Evolutionary conservation across 64 coral and sea anemone genomes (phyloP).

Genomic region (Pocillopora damicornis): DNA sequence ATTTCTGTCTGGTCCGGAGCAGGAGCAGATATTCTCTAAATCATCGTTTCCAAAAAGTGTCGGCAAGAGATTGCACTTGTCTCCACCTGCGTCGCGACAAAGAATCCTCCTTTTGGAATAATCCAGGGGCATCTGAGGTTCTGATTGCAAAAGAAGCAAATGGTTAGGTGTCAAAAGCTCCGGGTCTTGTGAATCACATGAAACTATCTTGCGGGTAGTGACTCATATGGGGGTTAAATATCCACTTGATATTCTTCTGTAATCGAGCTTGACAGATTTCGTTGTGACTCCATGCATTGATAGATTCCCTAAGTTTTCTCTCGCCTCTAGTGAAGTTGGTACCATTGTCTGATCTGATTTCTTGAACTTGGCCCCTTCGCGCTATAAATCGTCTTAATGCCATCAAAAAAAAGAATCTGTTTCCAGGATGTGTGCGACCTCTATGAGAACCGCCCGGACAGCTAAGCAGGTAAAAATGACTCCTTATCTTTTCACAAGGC

Average conservation of each 20-base stretch:
- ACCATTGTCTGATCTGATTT: not conserved
- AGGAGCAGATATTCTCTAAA: too few relatives aligned
- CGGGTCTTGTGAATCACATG: not conserved
- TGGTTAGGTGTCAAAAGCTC: not conserved
- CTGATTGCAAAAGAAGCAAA: not conserved
- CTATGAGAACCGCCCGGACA: not conserved
- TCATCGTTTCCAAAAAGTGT: too few relatives aligned
- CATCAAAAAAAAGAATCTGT: not conserved
- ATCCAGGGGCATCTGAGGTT: not conserved
- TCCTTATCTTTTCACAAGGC: constrained; percentile 8
- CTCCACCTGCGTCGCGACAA: too few relatives aligned
- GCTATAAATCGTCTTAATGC: constrained; percentile 7
- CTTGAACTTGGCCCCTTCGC: constrained; percentile 9
- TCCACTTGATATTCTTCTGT: not conserved
- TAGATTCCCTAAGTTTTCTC: too few relatives aligned
- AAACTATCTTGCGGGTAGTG: constrained; percentile 14
- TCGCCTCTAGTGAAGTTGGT: too few relatives aligned
- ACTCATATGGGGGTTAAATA: not conserved
- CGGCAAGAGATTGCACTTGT: too few relatives aligned
- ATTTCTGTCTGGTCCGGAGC: too few relatives aligned
- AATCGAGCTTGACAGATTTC: too few relatives aligned
- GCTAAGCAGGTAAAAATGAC: constrained; percentile 15
- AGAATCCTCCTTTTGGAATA: too few relatives aligned
- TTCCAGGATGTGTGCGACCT: constrained; percentile 13
- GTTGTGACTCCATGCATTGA: too few relatives aligned